phyloP scores from a whole-genome alignment of 2,797 vertebrate genomes.

The Sebastiscus albofasciatus region DNA sequence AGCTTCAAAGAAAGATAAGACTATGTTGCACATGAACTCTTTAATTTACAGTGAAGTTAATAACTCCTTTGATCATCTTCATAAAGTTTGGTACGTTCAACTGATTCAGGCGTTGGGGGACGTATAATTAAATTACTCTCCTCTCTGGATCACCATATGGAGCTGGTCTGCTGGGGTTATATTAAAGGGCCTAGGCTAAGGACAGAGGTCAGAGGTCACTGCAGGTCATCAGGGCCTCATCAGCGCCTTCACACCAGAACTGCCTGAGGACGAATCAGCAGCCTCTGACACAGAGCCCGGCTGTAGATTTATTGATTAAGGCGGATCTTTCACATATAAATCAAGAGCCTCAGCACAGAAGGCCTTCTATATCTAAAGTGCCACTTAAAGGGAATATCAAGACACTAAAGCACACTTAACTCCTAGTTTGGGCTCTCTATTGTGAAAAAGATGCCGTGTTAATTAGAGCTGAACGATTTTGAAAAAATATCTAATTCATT shows the following conservation, averaged over 20 bases:
- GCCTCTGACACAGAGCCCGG: not conserved
- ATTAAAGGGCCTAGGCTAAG: slow-evolving; percentile 13
- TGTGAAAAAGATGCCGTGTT: not conserved
- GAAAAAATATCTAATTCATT: too few species aligned
- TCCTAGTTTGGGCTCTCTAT: not conserved
- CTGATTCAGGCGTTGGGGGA: not conserved
- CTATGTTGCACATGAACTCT: not conserved
- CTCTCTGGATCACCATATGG: slow-evolving; percentile 40
- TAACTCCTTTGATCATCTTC: slow-evolving; percentile 5
- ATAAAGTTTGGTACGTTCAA: slow-evolving; percentile 18
- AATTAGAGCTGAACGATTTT: too few species aligned
- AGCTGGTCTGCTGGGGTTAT: slow-evolving; percentile 38
- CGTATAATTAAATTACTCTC: slow-evolving; percentile 36
- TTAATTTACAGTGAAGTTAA: not conserved
- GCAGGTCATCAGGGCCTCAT: slow-evolving; percentile 18
- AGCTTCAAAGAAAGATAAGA: not conserved
- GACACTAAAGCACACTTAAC: not conserved
- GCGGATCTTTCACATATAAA: slow-evolving; percentile 4
- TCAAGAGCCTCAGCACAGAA: not conserved
- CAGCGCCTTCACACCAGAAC: slow-evolving; percentile 21
- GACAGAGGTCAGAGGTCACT: slow-evolving; percentile 50
- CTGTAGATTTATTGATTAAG: slow-evolving; percentile 30
- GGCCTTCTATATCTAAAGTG: not conserved
- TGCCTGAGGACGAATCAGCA: slow-evolving; percentile 22
- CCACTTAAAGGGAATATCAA: not conserved